phyloP scores from a whole-genome alignment of 2,797 vertebrate genomes.

The Pangasius djambal region DNA sequence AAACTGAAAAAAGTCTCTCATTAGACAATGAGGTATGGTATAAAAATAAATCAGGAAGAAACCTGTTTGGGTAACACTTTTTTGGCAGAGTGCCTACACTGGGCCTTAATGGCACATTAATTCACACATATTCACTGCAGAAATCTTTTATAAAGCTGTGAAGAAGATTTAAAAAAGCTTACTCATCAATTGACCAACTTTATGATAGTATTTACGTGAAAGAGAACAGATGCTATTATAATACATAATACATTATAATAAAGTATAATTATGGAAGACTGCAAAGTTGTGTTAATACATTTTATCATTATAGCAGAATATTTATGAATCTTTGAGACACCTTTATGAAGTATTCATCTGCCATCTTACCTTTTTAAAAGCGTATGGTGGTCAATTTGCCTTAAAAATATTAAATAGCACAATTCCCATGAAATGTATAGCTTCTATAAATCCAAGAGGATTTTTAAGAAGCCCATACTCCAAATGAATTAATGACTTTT shows the following conservation, averaged over 20 bases:
- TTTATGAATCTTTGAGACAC: neutral
- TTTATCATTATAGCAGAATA: neutral
- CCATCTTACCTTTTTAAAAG: neutral
- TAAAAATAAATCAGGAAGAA: slow-evolving; percentile 10
- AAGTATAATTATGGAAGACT: neutral
- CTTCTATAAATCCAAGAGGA: neutral
- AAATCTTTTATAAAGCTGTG: neutral
- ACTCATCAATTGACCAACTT: neutral
- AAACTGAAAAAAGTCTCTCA: neutral
- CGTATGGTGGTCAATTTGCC: neutral
- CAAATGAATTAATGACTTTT: neutral
- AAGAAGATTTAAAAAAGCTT: neutral
- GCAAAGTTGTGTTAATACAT: neutral
- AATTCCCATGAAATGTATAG: slow-evolving; percentile 1
- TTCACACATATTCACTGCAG: neutral
- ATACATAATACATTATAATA: too few relatives aligned
- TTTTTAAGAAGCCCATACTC: too few relatives aligned
- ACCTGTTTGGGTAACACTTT: neutral
- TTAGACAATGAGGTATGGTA: neutral
- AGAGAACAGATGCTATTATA: neutral
- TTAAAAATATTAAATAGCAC: neutral
- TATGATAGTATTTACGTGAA: neutral
- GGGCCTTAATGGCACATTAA: neutral
- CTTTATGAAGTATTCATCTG: neutral
- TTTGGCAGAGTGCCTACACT: neutral